Base-by-base conservation (phyloP, 1,140 invertebrate species). In the Formica exsecta region DNA sequence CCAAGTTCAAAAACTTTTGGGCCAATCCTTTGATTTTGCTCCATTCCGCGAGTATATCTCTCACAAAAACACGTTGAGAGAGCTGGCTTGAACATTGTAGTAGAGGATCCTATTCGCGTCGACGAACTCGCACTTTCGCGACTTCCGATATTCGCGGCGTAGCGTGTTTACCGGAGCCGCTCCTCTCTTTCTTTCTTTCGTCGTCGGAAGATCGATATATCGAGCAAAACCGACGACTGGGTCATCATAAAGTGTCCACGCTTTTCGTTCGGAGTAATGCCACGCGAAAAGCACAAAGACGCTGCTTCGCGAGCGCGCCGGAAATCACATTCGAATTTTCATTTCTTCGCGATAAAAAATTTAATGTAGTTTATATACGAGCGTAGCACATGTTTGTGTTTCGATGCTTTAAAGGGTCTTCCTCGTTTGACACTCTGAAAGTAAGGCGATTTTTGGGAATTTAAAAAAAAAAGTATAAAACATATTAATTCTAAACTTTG, bases 191-290 rank as follows among this genome's bases (percentile, higher is more conserved):
- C 36, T 68, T 16, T 29, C 84, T 90, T 88, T 87, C 77, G 83
- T 85, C 74, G 62, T 57, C 57, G 44, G 80, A 87, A 92, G 87
- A 93, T 94, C 93, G 92, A 94, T 94, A 93, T 93, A 94, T 94
- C 91, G 93, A 94, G 54, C 92, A 90, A 85, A 71, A 38, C 66
- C 65, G 71, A 66, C 44, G 88, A 90, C 81, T 86, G 89, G 89
- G 89, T 90, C 89, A 86, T 86, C 89, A 73, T 73, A 85, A 22
- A 73, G 29, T 25, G 32, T 38, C 38, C 51, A 54, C 16, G 41
- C 25, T 86, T 87, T 90, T 54, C 65, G 16, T 85, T 87, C 77
- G 65, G 57, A 80, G 41, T 62, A 57, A 61, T 36, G 36, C n/a
- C 66, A 77, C 19, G 41, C 41, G 57, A 32, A 73, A 44, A 22